Conservation (phyloP, 2,113 vertebrate genomes). For the Cryptomyrus ogoouensis region DNA sequence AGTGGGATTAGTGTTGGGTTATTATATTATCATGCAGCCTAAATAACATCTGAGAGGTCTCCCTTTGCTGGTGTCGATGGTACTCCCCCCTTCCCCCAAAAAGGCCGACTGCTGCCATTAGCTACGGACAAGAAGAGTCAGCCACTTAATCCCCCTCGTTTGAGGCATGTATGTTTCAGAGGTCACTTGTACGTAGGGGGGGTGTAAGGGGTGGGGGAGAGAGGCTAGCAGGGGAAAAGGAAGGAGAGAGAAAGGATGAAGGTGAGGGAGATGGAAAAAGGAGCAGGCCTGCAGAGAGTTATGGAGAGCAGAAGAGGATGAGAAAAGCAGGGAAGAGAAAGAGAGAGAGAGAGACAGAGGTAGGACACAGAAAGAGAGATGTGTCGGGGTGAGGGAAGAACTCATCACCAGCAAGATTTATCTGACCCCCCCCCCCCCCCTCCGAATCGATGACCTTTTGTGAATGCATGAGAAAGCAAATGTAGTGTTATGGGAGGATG, state of each 20-base stretch:
- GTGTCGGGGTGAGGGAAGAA: not conserved
- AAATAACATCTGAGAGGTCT: conserved; percentile 37
- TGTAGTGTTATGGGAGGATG: not conserved
- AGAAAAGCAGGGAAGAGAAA: not conserved
- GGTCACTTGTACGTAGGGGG: not conserved
- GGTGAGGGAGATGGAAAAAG: not conserved
- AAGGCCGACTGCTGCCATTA: not conserved
- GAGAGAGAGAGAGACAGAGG: not conserved
- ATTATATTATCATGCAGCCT: conserved; percentile 36
- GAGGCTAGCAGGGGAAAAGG: not conserved
- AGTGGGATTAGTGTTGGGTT: conserved; percentile 33
- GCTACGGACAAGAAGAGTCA: too few relatives aligned
- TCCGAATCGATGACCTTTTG: not conserved
- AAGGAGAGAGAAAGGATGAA: not conserved
- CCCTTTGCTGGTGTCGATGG: conserved; percentile 14
- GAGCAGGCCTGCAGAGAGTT: not conserved
- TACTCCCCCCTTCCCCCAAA: not conserved
- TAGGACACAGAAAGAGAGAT: not conserved
- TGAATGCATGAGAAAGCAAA: not conserved
- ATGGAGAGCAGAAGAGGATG: not conserved
- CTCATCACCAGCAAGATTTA: not conserved
- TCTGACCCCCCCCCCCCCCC: not conserved
- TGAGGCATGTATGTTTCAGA: not conserved
- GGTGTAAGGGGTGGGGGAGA: not conserved
- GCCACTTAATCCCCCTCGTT: not conserved